Base-by-base conservation (phyloP, 2,888 invertebrate genomes). In the Pyrgus malvae region DNA sequence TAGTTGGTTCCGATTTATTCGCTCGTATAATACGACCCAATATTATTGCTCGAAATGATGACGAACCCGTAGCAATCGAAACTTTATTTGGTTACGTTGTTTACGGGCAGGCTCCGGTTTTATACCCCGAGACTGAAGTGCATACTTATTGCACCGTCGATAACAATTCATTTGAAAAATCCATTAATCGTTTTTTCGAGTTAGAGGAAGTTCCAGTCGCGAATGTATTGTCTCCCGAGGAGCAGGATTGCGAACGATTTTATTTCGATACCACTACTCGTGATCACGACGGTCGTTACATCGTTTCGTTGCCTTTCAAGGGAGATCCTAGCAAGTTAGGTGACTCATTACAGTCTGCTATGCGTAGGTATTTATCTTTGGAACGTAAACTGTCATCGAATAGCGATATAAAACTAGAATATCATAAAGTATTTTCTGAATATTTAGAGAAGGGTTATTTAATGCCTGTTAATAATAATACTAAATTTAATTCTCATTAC, bases 361-460 rank as follows among this genome's bases (percentile, higher is more conserved):
- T 14, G 2, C 33, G 33, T 2, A 12, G 51, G 12, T 53, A 35
- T 27, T 27, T 53, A 9, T 33, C 51, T 17, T 16, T 53, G 33
- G 51, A 53, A 12, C 44, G 44, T 27, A 44, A 37, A 29, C 17
- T 53, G 17, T 19, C 29, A 27, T 25, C 12, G 8, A 27, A 44
- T 27, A 19, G 16, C 0, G n/a, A 21, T 21, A 16, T 51, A 9
- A 41, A 35, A 3, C 4, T 8, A 2, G 42, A 51, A 17, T 51
- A 51, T 17, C 29, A 51, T 35, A 51, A 51, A 11, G 25, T 42
- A 11, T 35, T 51, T 49, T 2, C 23, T 9, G 58, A 56, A 4
- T 57, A 56, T 41, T 25, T 56, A 19, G 27, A 46, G 2, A 54
- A 56, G 6, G 55, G 38, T 25, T 58, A 45, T 29, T n/a, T 9